A percentile compares a stretch with the other conserved stretches of the same genome.
Evolutionary conservation across 2,888 invertebrate genomes (phyloP).

Genomic region (Cheilosia scutellata): DNA sequence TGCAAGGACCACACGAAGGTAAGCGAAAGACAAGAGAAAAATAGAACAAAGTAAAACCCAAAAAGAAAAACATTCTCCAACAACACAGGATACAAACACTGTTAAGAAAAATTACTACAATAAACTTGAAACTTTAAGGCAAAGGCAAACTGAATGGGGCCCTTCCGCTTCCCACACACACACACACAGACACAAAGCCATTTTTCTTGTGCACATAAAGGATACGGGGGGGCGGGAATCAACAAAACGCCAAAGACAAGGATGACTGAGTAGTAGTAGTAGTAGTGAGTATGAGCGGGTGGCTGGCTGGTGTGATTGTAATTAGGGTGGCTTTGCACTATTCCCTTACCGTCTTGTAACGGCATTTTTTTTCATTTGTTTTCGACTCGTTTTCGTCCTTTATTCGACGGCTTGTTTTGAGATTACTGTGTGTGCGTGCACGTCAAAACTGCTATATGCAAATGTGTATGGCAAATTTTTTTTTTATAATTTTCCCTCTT

Average conservation of each 20-base stretch:
- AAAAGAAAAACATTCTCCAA: constrained; percentile 49
- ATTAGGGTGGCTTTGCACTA: constrained; percentile 51
- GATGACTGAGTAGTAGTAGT: neutral
- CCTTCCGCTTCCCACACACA: neutral
- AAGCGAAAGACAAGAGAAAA: constrained; percentile 36
- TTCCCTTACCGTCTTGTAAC: neutral
- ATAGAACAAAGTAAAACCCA: constrained; percentile 5
- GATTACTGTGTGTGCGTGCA: constrained; percentile 19
- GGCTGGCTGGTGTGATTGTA: constrained; percentile 28
- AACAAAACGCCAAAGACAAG: constrained; percentile 31
- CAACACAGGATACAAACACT: neutral
- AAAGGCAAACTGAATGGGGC: constrained; percentile 62
- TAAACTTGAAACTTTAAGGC: constrained; percentile 71
- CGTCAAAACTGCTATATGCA: neutral
- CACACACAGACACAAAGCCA: neutral
- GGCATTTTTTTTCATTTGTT: constrained; percentile 12
- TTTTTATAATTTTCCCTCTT: neutral
- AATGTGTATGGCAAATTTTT: constrained; percentile 20
- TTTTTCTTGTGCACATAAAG: constrained; percentile 13
- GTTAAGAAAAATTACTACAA: constrained; percentile 60
- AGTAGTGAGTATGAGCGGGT: neutral
- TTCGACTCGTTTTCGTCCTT: constrained; percentile 16
- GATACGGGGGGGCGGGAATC: constrained; percentile 16
- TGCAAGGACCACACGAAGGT: constrained; percentile 46
- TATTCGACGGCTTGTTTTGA: neutral